phyloP scores from a whole-genome alignment of 64 coral and sea anemone genomes.

The Actinia tenebrosa region DNA sequence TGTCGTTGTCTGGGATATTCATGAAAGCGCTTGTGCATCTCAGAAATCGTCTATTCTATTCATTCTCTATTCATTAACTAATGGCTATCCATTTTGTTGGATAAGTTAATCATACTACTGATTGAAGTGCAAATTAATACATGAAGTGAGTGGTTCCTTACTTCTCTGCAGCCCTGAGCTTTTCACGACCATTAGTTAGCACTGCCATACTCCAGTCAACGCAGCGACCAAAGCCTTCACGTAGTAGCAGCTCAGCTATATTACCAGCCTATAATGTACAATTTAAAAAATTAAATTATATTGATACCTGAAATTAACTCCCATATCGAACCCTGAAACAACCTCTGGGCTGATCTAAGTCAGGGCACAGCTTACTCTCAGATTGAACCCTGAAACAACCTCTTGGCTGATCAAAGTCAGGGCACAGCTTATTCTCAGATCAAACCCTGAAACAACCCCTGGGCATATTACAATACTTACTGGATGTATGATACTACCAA shows the following conservation, averaged over 20 bases:
- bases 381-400: too few relatives aligned
- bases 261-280: slow-evolving; percentile 78
- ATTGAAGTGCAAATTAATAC: background rate
- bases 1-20: too few relatives aligned
- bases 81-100: too few relatives aligned
- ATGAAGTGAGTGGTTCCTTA: slow-evolving; percentile 17
- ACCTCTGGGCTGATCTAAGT: too few relatives aligned
- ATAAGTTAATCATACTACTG: too few relatives aligned
- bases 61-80: too few relatives aligned
- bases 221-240: slow-evolving; percentile 93
- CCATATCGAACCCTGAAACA: too few relatives aligned
- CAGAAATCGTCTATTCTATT: too few relatives aligned
- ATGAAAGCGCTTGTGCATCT: too few relatives aligned
- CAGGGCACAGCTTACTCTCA: too few relatives aligned
- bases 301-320: background rate
- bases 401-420: background rate
- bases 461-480: slow-evolving; percentile 41
- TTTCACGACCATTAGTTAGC: slow-evolving; percentile 69
- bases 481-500: slow-evolving; percentile 87
- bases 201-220: slow-evolving; percentile 99
- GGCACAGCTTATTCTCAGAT: background rate
- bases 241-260: slow-evolving; percentile 81
- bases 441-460: too few relatives aligned
- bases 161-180: slow-evolving; percentile 78
- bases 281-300: background rate